Evolutionary conservation across 2,888 invertebrate genomes (phyloP).

Genomic region (Ligdia adustata): DNA sequence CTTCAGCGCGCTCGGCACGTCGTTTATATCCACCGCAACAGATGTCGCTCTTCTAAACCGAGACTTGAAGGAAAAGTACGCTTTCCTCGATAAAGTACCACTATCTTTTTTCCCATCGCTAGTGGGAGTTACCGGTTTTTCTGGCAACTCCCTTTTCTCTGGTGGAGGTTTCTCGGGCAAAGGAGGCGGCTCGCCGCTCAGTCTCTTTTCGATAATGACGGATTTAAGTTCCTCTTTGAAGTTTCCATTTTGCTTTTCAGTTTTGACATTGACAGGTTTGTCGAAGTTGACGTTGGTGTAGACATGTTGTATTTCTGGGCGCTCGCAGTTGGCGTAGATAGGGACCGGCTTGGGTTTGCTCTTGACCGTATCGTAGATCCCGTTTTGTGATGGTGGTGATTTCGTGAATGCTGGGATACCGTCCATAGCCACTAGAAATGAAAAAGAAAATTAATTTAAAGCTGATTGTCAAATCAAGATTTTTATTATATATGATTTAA

Average conservation of each 20-base stretch:
- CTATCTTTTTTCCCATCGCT: constrained; percentile 69
- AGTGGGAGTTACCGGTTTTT: constrained; percentile 68
- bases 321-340: constrained; percentile 70
- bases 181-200: constrained; percentile 68
- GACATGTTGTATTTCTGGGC: constrained; percentile 52
- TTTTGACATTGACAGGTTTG: constrained; percentile 61
- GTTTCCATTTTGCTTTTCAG: constrained; percentile 60
- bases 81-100: constrained; percentile 71
- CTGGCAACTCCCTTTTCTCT: constrained; percentile 34
- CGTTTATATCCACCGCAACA: constrained; percentile 80
- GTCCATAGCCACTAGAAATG: constrained; percentile 72
- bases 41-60: constrained; percentile 85
- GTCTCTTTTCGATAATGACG: constrained; percentile 64
- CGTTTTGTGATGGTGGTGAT: constrained; percentile 51
- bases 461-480: no score
- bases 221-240: constrained; percentile 74
- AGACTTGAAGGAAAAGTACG: constrained; percentile 85
- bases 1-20: constrained; percentile 80
- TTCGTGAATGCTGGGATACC: constrained; percentile 70
- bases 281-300: constrained; percentile 69
- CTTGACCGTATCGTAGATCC: constrained; percentile 57
- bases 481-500: no score
- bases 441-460: no score
- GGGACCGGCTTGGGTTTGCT: constrained; percentile 46
- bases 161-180: constrained; percentile 62